Base-by-base conservation (phyloP, 2,113 vertebrate species). In the Mus musculus region DNA sequence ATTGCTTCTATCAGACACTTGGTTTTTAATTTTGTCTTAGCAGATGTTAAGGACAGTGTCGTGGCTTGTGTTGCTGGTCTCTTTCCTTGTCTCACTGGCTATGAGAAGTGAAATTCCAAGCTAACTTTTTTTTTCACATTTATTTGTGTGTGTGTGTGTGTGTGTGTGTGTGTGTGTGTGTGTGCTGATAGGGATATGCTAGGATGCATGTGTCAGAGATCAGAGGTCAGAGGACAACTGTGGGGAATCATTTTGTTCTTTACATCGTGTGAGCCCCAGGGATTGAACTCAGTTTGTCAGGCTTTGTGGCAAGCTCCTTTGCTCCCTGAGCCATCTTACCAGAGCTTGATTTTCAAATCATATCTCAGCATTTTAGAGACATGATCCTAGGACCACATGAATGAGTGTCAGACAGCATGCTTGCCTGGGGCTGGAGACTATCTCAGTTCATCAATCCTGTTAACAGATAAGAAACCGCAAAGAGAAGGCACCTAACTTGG, bases 1-100 rank as follows among this genome's bases (percentile, higher is more conserved):
- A 96, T 92, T 97, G 28, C 90, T 95, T 87, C 56, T 95, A 33
- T 71, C 85, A 91, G 91, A 87, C 28, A 26, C 80, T 93, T 84
- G n/a, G 30, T 65, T 95, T 59, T 88, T 94, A 72, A 42, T 93
- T 95, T 77, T 90, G 49, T 76, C 78, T 96, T 94, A 24, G 92
- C 88, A 71, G 85, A 77, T 90, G 77, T 49, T 94, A 88, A 96
- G 88, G 88, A 49, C 1, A 90, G 56, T 76, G 46, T 33, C 33
- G 12, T 52, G 46, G 75, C 85, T 93, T 85, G 3, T 81, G 75
- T 92, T 73, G 65, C 30, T 84, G 78, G 88, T 56, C 13, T 13
- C 67, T 92, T 93, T 96, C 61, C 90, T 46, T 97, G 36, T 72
- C 28, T 84, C 75, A 26, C 30, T 39, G 91, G 20, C 39, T 89